Evolutionary conservation across 2,888 invertebrate species (phyloP).

Genomic region (Agrotis ipsilon): DNA sequence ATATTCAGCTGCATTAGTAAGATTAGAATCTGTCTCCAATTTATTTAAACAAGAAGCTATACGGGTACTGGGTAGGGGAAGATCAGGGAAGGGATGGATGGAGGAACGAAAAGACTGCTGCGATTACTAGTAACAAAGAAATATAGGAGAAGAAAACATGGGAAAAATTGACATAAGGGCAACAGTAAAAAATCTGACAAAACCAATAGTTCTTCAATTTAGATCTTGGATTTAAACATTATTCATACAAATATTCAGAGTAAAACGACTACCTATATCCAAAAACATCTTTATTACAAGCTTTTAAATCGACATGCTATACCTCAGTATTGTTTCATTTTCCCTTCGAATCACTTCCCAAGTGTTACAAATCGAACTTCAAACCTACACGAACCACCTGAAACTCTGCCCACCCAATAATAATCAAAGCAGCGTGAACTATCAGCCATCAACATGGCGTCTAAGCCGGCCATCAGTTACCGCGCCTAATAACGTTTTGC

Average conservation of each 20-base stretch:
- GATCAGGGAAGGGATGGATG: too few species aligned
- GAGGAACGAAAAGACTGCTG: too few species aligned
- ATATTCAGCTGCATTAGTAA: too few species aligned
- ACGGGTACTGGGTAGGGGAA: too few species aligned
- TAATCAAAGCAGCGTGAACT: constrained; percentile 18
- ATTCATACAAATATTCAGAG: neutral
- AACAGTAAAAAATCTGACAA: too few species aligned
- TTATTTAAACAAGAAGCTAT: too few species aligned
- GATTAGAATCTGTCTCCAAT: too few species aligned
- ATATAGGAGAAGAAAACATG: too few species aligned
- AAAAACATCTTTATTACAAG: neutral
- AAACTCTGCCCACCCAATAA: constrained; percentile 21
- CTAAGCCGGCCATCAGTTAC: constrained; percentile 65
- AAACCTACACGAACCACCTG: constrained; percentile 4
- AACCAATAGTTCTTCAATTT: too few species aligned
- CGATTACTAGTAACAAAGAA: too few species aligned
- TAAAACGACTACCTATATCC: neutral
- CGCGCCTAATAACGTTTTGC: constrained; percentile 67
- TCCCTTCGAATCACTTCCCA: neutral
- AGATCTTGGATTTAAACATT: neutral
- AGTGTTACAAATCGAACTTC: neutral
- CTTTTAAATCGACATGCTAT: too few species aligned
- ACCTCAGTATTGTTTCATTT: neutral
- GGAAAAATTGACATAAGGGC: too few species aligned
- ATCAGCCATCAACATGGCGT: constrained; percentile 40